These are phyloP conservation scores for Knipowitschia caucasica DNA, from an alignment of 2,797 vertebrate species.

Conservation along the genomic window DNA sequence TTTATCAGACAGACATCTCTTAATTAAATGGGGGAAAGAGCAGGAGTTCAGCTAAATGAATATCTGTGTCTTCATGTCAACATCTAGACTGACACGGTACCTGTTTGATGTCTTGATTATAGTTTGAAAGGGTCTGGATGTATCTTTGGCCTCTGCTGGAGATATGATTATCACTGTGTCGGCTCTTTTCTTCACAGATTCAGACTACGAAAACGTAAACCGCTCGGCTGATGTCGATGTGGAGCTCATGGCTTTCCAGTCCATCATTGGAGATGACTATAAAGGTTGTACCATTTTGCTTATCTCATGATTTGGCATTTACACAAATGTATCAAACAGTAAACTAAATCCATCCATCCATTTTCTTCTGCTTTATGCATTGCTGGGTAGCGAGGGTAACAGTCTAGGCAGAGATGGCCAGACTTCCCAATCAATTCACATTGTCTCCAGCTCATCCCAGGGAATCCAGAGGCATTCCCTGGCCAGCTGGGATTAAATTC, in stretches of 20 bases:
- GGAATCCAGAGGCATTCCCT: no score
- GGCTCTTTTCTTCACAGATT: conserved; percentile 55
- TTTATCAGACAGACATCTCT: conserved; percentile 19
- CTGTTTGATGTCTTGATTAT: conserved; percentile 24
- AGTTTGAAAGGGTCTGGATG: conserved; percentile 10
- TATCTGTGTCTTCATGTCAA: neutral
- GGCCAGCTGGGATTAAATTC: no score
- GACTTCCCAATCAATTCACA: no score
- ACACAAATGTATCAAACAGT: neutral
- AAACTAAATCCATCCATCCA: conserved; percentile 7
- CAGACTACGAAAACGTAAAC: conserved; percentile 75
- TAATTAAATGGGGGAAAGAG: conserved; percentile 8
- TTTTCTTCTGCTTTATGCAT: neutral
- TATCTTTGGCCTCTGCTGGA: neutral
- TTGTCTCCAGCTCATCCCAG: no score
- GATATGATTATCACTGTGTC: conserved; percentile 11
- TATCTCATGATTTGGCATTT: conserved; percentile 1
- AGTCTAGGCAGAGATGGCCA: no score
- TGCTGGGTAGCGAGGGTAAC: no score
- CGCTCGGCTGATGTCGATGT: conserved; percentile 75
- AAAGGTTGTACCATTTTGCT: conserved; percentile 63
- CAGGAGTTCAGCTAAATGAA: conserved; percentile 10
- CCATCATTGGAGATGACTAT: conserved; percentile 76
- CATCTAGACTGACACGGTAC: conserved; percentile 10
- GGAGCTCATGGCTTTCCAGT: conserved; percentile 80